These are phyloP conservation scores for Thalassophryne amazonica DNA, from an alignment of 2,797 vertebrate genomes.

Conservation along the genomic window DNA sequence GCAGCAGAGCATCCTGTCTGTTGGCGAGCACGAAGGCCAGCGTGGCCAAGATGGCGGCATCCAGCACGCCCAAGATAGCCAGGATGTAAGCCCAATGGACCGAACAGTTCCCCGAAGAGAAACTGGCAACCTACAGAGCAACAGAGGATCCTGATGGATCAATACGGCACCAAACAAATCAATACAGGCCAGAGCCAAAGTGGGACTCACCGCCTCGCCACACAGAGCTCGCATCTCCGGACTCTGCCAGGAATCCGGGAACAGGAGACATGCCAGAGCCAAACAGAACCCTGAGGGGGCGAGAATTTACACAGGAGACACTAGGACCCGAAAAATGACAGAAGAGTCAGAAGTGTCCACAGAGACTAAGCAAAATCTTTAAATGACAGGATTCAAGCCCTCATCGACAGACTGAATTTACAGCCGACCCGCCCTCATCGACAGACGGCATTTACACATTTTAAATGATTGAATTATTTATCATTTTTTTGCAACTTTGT, in stretches of 20 bases:
- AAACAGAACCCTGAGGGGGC: constrained; percentile 72
- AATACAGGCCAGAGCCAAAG: too few relatives aligned
- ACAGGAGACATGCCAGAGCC: constrained; percentile 77
- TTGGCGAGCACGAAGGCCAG: constrained; percentile 84
- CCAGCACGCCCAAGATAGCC: constrained; percentile 80
- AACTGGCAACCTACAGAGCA: constrained; percentile 70
- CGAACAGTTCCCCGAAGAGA: constrained; percentile 79
- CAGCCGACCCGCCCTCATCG: too few relatives aligned
- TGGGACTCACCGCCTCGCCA: constrained; percentile 68
- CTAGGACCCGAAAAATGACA: too few relatives aligned
- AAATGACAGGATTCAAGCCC: too few relatives aligned
- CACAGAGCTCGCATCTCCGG: constrained; percentile 80
- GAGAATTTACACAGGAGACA: not conserved
- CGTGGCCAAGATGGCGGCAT: constrained; percentile 79
- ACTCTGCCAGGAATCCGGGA: constrained; percentile 83
- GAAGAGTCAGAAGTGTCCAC: too few relatives aligned
- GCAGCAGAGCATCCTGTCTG: constrained; percentile 81
- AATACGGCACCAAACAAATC: accelerated
- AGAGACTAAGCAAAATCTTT: too few relatives aligned
- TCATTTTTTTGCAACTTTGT: too few relatives aligned
- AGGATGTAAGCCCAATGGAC: constrained; percentile 84
- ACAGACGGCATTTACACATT: too few relatives aligned
- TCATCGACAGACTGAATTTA: too few relatives aligned
- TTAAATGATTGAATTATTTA: too few relatives aligned
- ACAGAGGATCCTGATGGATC: not conserved